Base-by-base conservation (phyloP, 2,113 vertebrate genomes). In the Phyllostomus hastatus region DNA sequence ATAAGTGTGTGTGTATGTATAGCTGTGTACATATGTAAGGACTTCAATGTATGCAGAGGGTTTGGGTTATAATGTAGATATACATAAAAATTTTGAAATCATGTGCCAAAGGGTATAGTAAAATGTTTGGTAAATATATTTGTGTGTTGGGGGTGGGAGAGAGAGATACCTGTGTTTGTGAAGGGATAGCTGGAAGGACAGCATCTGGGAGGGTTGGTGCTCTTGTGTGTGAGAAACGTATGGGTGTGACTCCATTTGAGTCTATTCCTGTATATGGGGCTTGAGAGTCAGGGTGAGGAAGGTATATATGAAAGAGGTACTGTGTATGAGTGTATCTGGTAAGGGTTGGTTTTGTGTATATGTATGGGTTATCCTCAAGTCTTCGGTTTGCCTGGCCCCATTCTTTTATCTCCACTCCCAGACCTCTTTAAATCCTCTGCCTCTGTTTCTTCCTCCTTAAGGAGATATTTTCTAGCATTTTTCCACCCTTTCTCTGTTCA, bases 361-460 rank as follows among this genome's bases (percentile, higher is more conserved):
- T 92, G 20, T 96, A 70, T 95, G 9, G 33, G 90, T 24, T 81
- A 31, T 82, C 52, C 54, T 91, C 73, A 57, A 75, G 41, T 54
- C 50, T 89, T 89, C 24, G 28, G 33, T 26, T 81, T 95, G 22
- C 81, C 59, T 90, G 70, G 33, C 90, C 52, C 31, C 66, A 54
- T 79, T 96, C 61, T 41, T 46, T 94, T 91, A 96, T 93, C 16
- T 94, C 7, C n/a, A 75, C 28, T 57, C 43, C 46, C 46, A 97
- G 59, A 48, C 19, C 43, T 48, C 59, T 54, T 87, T 59, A 61
- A 94, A 19, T 92, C 83, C n/a, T 97, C 61, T 95, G 26, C 50
- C 46, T 93, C 75, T 95, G 41, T 48, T 93, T 97, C 69, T 41
- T 88, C 41, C 59, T 95, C 69, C 31, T 85, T 93, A 86, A 61